Percentiles rank a stretch among this genome's conserved stretches.
These are phyloP conservation scores for Hippopotamyrus pictus DNA, from an alignment of 2,797 vertebrate genomes.

Conservation along the genomic window DNA sequence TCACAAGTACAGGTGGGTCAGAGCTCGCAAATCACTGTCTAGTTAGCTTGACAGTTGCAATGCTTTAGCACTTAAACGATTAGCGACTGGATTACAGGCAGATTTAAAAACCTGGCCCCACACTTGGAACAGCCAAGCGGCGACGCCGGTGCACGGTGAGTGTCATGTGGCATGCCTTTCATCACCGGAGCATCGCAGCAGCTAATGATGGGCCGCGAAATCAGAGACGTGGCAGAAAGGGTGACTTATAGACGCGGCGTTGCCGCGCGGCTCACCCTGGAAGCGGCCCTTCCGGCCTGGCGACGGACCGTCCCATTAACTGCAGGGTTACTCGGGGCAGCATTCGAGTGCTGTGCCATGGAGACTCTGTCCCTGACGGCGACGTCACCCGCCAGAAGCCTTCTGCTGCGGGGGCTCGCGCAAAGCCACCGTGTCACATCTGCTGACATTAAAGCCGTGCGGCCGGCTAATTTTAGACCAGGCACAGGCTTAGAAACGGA, in stretches of 20 bases:
- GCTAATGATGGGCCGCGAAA: neutral
- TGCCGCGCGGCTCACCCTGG: neutral
- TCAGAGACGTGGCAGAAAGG: neutral
- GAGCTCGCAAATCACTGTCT: neutral
- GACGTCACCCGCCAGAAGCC: slow-evolving; percentile 34
- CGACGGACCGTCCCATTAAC: neutral
- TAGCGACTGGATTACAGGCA: slow-evolving; percentile 52
- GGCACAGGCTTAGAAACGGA: neutral
- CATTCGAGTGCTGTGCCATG: slow-evolving; percentile 10
- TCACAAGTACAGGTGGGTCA: neutral
- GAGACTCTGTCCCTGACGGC: slow-evolving; percentile 16
- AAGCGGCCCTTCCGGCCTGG: neutral
- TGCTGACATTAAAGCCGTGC: slow-evolving; percentile 18
- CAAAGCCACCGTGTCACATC: slow-evolving; percentile 19
- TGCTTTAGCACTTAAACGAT: slow-evolving; percentile 47
- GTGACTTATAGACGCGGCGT: neutral
- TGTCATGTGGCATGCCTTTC: neutral
- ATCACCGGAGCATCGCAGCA: neutral
- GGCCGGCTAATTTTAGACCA: slow-evolving; percentile 29
- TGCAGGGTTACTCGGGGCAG: neutral
- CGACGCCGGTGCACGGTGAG: neutral
- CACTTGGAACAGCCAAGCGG: neutral
- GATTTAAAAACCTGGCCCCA: slow-evolving; percentile 34
- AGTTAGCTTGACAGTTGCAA: slow-evolving; percentile 18
- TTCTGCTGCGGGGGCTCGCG: neutral